Evolutionary conservation across 2,888 invertebrate species (phyloP).

Genomic region (Apantesis nais): DNA sequence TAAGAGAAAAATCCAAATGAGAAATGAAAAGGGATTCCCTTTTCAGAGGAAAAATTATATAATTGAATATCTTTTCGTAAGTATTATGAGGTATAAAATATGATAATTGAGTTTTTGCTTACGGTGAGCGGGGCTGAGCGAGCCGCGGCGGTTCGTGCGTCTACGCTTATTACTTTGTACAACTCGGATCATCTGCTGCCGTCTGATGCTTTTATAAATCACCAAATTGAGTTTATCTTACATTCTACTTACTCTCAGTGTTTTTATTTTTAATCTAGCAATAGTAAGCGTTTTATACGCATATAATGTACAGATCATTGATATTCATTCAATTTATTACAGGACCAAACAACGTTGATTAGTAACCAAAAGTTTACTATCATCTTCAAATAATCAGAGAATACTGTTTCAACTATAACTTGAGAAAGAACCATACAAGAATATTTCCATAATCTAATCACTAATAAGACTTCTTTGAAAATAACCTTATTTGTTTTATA

Average conservation of each 20-base stretch:
- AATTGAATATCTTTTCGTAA: conserved; percentile 85
- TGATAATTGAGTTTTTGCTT: conserved; percentile 84
- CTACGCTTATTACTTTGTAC: conserved; percentile 41
- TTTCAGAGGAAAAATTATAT: conserved; percentile 84
- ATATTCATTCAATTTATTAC: no score
- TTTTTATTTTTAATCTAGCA: conserved; percentile 7
- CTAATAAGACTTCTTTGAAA: no score
- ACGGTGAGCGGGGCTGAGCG: conserved; percentile 63
- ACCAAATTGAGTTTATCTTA: conserved; percentile 28
- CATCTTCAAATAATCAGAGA: no score
- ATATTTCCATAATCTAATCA: no score
- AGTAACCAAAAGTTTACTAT: no score
- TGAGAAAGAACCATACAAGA: no score
- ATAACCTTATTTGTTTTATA: no score
- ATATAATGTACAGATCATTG: background rate
- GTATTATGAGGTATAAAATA: conserved; percentile 86
- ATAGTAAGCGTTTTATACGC: background rate
- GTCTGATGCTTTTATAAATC: conserved; percentile 33
- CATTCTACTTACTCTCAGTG: conserved; percentile 10
- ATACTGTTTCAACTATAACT: no score
- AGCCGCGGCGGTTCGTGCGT: conserved; percentile 33
- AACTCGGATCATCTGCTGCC: conserved; percentile 45
- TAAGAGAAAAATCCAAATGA: conserved; percentile 86
- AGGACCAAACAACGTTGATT: no score
- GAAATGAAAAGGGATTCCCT: conserved; percentile 85